Evolutionary conservation across 2,888 invertebrate species (phyloP).

Genomic region (Aphodius sticticus): DNA sequence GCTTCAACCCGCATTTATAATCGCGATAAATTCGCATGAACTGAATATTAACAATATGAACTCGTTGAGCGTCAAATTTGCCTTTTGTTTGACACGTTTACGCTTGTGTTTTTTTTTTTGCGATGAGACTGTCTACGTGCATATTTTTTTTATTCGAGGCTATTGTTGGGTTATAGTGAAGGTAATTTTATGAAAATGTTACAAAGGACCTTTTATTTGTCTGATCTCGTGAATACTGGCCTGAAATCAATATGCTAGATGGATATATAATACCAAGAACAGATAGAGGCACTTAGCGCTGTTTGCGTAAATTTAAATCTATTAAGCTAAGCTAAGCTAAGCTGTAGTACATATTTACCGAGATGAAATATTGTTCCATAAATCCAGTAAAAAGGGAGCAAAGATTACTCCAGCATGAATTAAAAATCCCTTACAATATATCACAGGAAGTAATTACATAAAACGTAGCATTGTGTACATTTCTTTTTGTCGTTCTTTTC

Average conservation of each 20-base stretch:
- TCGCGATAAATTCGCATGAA: background rate
- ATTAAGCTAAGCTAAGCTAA: background rate
- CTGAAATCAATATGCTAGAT: too few species aligned
- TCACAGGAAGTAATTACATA: background rate
- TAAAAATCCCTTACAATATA: background rate
- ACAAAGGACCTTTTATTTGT: too few species aligned
- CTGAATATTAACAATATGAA: background rate
- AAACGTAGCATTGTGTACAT: background rate
- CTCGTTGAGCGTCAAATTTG: background rate
- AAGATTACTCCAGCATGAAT: background rate
- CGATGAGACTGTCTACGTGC: background rate
- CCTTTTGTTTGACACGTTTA: background rate
- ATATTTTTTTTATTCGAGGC: too few species aligned
- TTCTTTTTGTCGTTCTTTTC: constrained; percentile 1
- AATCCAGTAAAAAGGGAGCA: background rate
- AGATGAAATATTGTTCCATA: background rate
- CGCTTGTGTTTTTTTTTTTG: background rate
- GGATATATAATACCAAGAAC: too few species aligned
- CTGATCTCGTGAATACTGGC: too few species aligned
- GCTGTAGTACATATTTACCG: background rate
- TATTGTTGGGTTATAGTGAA: too few species aligned
- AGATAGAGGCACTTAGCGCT: background rate
- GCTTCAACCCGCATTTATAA: constrained; percentile 10
- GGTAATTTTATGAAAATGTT: too few species aligned
- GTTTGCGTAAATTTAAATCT: background rate